Base-by-base conservation (phyloP, 2,888 invertebrate genomes). In the Noctua comes region DNA sequence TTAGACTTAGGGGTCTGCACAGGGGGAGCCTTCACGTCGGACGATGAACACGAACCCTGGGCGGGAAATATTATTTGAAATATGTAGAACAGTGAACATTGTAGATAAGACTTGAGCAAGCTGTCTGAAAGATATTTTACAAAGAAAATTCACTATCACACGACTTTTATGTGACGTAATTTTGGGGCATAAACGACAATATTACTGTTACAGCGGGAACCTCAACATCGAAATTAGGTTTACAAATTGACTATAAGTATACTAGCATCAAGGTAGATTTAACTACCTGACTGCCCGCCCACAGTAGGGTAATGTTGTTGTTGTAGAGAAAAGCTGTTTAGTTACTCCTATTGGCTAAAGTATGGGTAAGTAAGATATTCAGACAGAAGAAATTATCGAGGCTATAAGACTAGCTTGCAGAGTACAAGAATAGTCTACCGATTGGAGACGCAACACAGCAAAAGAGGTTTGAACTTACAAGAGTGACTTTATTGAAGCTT, bases 31-130 rank as follows among this genome's bases (percentile, higher is more conserved):
- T 98, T 98, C 77, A 98, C 98, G 91, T 99, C 98, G 84, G 98
- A 98, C 88, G 98, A 98, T 69, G 98, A 98, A 94, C 98, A 99
- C 80, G 98, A 98, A 69, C 98, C 99, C 97, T 96, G 86, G 0
- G 36, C n/a, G 24, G 10, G 16, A 43, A 21, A 59, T 31, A 57
- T 54, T 24, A 4, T 48, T n/a, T 57, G 0, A 66, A 6, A 31
- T 59, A 27, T 18, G 0, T 31, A 43, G 16, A 78, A 57, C 18
- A 66, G 18, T 3, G 18, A 59, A 59, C 7, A 27, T 57, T n/a
- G 54, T 27, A 27, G 7, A 16, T 16, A 59, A 59, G 31, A 46
- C 4, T 57, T 43, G n/a, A 16, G 43, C n/a, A n/a, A 40, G 40
- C 3, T 24, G 40, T 40, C 24, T 40, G 65, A 16, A 8, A 24